Evolutionary conservation across 2,113 vertebrate species (phyloP), one percentile per base, ranked within the genome.

Genomic region (Pao palembangensis): DNA sequence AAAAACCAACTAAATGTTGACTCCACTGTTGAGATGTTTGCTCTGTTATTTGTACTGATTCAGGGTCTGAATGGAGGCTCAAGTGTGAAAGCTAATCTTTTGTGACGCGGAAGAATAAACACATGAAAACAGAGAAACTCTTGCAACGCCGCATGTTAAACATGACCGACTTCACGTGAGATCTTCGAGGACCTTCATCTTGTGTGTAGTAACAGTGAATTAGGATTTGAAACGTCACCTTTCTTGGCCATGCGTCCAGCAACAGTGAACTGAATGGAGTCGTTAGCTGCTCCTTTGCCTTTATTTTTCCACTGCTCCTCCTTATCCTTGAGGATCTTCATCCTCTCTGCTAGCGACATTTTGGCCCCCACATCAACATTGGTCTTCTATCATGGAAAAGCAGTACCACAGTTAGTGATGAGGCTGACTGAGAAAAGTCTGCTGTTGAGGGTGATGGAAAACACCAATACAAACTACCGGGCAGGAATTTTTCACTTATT

Each of bases 171-270:
- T 7, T 28, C 6, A 28, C 25, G 5, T 28, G 5, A 28, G 25
- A 7, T 28, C 6, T 28, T 28, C 25, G 6, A 28, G 10, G 34
- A 38, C 1, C 34, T 38, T 38, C 2, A 11, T 38, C 10, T 8
- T 11, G 34, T 38, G 34, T 38, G 34, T 38, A 38, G 34, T 38
- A 38, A 38, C 34, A 12, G 34, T 38, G 34, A 38, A 38, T 38
- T 38, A 38, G 34, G 34, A 38, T 38, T 12, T 38, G 34, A 2
- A 7, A 11, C 47, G 8, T 11, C 28, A 91, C 90, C 92, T 88
- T 43, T 90, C 81, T 82, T 92, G 55, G 90, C 90, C 91, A 92
- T 92, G 62, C 90, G 89, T 57, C 90, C 92, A 8, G 90, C 92
- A 28, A 93, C 92, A 0, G 90, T 92, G 83, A 91, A 92, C 85